Evolutionary conservation across 2,888 invertebrate genomes (phyloP).

Genomic region (Adela reaumurella): DNA sequence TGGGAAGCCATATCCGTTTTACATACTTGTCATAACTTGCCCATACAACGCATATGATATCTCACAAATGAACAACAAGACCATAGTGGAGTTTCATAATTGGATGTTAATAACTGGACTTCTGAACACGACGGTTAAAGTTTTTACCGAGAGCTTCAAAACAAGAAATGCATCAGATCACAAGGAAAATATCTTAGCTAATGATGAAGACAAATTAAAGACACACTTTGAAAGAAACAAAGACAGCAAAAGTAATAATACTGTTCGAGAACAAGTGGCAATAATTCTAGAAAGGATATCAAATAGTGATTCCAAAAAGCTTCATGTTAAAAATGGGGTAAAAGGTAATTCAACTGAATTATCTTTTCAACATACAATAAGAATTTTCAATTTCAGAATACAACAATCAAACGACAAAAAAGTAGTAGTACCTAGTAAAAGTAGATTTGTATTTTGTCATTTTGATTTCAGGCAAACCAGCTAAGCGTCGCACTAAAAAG

Average conservation of each 20-base stretch:
- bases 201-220: no score
- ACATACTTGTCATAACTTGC: slow-evolving; percentile 54
- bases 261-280: slow-evolving; percentile 30
- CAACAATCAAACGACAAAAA: no score
- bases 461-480: not conserved
- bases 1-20: slow-evolving; percentile 30
- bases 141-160: slow-evolving; percentile 24
- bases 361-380: no score
- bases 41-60: slow-evolving; percentile 53
- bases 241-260: no score
- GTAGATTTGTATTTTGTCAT: no score
- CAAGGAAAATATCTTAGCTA: slow-evolving; percentile 8
- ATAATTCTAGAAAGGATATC: slow-evolving; percentile 38
- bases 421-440: no score
- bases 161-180: slow-evolving; percentile 10
- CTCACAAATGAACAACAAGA: slow-evolving; percentile 38
- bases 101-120: slow-evolving; percentile 37
- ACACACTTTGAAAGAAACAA: no score
- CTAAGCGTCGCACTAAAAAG: not conserved
- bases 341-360: no score
- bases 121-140: slow-evolving; percentile 28
- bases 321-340: slow-evolving; percentile 33
- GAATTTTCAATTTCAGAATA: no score
- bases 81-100: slow-evolving; percentile 52
- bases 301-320: slow-evolving; percentile 26